Base-by-base conservation (phyloP, 2,888 invertebrate species). In the Geophilus truncorum region DNA sequence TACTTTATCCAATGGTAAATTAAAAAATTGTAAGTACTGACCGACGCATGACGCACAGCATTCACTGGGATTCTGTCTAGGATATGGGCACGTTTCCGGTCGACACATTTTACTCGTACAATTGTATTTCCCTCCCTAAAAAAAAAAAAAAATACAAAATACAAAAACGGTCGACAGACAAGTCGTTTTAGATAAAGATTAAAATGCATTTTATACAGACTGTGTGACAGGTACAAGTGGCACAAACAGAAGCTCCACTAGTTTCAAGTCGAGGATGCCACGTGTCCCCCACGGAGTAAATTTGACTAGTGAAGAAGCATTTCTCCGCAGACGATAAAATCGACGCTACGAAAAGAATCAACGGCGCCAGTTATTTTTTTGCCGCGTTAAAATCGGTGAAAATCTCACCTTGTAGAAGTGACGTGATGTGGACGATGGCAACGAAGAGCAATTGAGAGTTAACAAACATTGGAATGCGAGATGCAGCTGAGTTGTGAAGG, bases 261-360 rank as follows among this genome's bases (percentile, higher is more conserved):
- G 77, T 77, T 32, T 77, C 77, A 9, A 77, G 30, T 30, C 32
- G 77, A 18, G 77, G 77, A 21, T 77, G 77, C 77, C 77, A 77
- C 4, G 30, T 36, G 9, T 77, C 77, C 30, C 77, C 77, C 10
- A 77, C 10, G 3, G 77, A 25, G 21, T 30, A 77, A 30, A 21
- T 32, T 34, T 36, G 77, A 34, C 10, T 30, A 1, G 77, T 32
- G 30, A 77, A 77, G 10, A 30, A 21, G 32, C 77, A 77, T 77
- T 21, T 25, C 77, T 62, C 25, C 5, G 12, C 62, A 25, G 62
- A 62, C 7, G 62, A 25, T 10, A 62, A 62, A 62, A 62, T 1
- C 25, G 62, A 62, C 7, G 25, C 62, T 62, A 45, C 10, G n/a
- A 40, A 12, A 40, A 9, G 6, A 2, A 40, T 12, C 6, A 40